These are phyloP conservation scores for Dendropsophus ebraccatus DNA, from an alignment of 2,113 vertebrate genomes.

Conservation along the genomic window DNA sequence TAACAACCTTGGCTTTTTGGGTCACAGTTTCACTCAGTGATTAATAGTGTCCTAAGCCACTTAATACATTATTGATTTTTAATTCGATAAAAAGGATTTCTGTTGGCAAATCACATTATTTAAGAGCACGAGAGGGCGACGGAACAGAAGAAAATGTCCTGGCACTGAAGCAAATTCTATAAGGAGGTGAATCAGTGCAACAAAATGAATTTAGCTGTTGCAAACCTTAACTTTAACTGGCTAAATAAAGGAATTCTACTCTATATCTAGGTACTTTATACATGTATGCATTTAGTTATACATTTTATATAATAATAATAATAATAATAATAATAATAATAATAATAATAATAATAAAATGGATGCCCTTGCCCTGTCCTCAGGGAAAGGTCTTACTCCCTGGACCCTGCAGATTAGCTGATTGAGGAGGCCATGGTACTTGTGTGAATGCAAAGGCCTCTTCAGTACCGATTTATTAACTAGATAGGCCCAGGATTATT, in stretches of 20 bases:
- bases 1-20: conserved; percentile 58
- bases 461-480: too few relatives aligned
- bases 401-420: too few relatives aligned
- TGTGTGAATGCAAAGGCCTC: too few relatives aligned
- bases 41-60: conserved; percentile 68
- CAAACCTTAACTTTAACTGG: not conserved
- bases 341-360: too few relatives aligned
- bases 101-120: conserved; percentile 59
- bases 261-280: too few relatives aligned
- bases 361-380: too few relatives aligned
- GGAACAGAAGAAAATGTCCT: conserved; percentile 54
- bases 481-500: too few relatives aligned
- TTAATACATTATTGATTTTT: conserved; percentile 67
- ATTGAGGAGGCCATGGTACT: too few relatives aligned
- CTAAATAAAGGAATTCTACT: not conserved
- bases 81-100: conserved; percentile 62
- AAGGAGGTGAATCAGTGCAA: conserved; percentile 38
- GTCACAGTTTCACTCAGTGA: conserved; percentile 62
- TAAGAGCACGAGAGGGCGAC: conserved; percentile 43
- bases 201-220: conserved; percentile 40
- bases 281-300: too few relatives aligned
- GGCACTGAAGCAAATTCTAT: conserved; percentile 45
- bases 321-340: too few relatives aligned
- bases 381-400: too few relatives aligned
- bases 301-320: too few relatives aligned